Evolutionary conservation across 1,140 invertebrate species (phyloP).

Genomic region (Rhagoletis pomonella): DNA sequence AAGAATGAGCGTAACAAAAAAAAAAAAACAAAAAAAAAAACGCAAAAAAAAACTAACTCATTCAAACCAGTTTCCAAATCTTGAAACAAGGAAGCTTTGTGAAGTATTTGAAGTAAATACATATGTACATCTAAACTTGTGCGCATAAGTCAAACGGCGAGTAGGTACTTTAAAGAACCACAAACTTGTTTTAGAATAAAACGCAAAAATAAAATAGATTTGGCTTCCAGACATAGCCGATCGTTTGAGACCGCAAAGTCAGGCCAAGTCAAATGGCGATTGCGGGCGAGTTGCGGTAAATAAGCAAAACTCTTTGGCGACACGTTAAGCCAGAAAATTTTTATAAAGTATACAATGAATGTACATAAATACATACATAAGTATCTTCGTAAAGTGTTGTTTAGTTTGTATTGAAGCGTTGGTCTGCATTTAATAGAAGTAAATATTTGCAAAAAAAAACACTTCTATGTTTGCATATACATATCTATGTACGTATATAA

Average conservation of each 20-base stretch:
- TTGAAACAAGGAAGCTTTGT: slow-evolving; percentile 44
- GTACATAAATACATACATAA: not conserved
- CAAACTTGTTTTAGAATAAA: slow-evolving; percentile 48
- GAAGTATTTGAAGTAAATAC: not conserved
- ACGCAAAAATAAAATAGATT: slow-evolving; percentile 13
- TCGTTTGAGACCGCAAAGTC: slow-evolving; percentile 27
- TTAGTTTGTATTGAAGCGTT: not conserved
- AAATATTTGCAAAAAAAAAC: not conserved
- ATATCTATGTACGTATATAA: too few species aligned
- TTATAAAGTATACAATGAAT: not conserved
- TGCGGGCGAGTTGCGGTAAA: slow-evolving; percentile 44
- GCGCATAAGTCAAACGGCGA: slow-evolving; percentile 25
- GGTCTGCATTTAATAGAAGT: not conserved
- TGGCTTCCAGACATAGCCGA: not conserved
- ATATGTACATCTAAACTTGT: not conserved
- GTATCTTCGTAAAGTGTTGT: too few species aligned
- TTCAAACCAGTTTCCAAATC: slow-evolving; percentile 37
- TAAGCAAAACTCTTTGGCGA: not conserved
- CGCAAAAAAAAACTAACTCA: slow-evolving; percentile 27
- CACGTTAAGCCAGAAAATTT: not conserved
- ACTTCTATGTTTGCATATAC: too few species aligned
- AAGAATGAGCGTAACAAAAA: not conserved
- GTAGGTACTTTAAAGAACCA: slow-evolving; percentile 3
- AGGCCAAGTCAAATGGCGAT: slow-evolving; percentile 19
- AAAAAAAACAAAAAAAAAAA: not conserved